Conservation (phyloP, 2,888 invertebrate species). For the Merodon equestris region DNA sequence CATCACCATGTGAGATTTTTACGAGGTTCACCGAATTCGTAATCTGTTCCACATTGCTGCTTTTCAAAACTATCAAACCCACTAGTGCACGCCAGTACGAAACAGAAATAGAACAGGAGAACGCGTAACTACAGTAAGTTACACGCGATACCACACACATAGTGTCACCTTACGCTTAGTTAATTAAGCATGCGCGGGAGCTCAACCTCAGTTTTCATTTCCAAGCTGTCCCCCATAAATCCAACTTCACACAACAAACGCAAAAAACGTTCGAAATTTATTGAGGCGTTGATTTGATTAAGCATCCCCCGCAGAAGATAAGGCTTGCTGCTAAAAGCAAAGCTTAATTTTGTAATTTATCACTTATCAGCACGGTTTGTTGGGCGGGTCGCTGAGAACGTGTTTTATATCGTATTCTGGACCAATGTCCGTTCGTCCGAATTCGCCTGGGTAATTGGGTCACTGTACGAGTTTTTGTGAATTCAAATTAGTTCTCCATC, state of each 20-base stretch:
- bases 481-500: slow-evolving; percentile 37
- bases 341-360: slow-evolving; percentile 45
- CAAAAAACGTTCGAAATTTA: slow-evolving; percentile 13
- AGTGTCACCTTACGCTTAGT: slow-evolving; percentile 59
- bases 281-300: slow-evolving; percentile 31
- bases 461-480: slow-evolving; percentile 16
- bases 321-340: slow-evolving; percentile 38
- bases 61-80: too few relatives aligned
- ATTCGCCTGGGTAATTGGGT: slow-evolving; percentile 38
- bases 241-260: slow-evolving; percentile 22
- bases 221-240: slow-evolving; percentile 3
- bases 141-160: slow-evolving; percentile 52
- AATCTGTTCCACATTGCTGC: too few relatives aligned
- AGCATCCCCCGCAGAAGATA: slow-evolving; percentile 36
- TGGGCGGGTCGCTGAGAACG: too few relatives aligned
- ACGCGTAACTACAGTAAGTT: slow-evolving; percentile 17
- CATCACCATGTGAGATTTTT: neutral
- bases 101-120: too few relatives aligned
- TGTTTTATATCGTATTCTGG: neutral
- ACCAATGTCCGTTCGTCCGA: neutral
- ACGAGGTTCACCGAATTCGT: neutral
- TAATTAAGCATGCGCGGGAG: slow-evolving; percentile 44
- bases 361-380: slow-evolving; percentile 27
- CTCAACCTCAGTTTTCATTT: slow-evolving; percentile 36
- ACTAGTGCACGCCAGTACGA: too few relatives aligned